Base-by-base conservation (phyloP, 2,113 vertebrate genomes). In the Nerophis lumbriciformis region DNA sequence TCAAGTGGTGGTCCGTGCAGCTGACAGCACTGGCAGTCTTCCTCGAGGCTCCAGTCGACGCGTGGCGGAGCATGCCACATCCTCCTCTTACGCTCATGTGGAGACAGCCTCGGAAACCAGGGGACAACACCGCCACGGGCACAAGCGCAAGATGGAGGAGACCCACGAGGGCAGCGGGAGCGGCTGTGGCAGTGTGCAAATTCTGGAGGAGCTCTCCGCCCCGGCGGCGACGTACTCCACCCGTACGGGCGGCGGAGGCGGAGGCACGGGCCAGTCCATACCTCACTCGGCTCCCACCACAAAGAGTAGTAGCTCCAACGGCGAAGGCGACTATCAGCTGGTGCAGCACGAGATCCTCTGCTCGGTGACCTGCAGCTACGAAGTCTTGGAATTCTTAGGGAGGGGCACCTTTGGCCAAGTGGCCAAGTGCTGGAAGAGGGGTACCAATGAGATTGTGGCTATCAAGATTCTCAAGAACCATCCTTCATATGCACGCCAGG, bases 391-490 rank as follows among this genome's bases (percentile, higher is more conserved):
- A 86, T 99, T 99, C 78, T 87, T 99, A 45, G 96, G 96, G 42
- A 90, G 96, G 42, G 96, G 96, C 48, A 99, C 96, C 0, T 99
- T 99, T 55, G 96, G 96, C 53, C 96, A 99, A 86, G 96, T 99
- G 78, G 95, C 94, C 0, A 99, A 99, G 75, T 98, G 96, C 86
- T 99, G 96, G 96, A 99, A 98, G 75, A 91, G 95, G 68, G 97
- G 95, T 75, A 99, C 96, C 5, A 99, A 97, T 88, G 96, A 99
- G 84, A 99, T 99, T 14, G 94, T 99, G 78, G 96, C 96, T 6
- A 98, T 99, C 84, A 99, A 99, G 82, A 98, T 99, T 80, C 85
- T 99, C 59, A 99, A 99, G 83, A 99, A 99, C 76, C 96, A 99
- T 67, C 96, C 96, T 0, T 99, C 96, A 0, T 99, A 99, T 5